These are phyloP conservation scores for Phaenicophaeus curvirostris DNA, from an alignment of 2,797 vertebrate species.

Conservation along the genomic window DNA sequence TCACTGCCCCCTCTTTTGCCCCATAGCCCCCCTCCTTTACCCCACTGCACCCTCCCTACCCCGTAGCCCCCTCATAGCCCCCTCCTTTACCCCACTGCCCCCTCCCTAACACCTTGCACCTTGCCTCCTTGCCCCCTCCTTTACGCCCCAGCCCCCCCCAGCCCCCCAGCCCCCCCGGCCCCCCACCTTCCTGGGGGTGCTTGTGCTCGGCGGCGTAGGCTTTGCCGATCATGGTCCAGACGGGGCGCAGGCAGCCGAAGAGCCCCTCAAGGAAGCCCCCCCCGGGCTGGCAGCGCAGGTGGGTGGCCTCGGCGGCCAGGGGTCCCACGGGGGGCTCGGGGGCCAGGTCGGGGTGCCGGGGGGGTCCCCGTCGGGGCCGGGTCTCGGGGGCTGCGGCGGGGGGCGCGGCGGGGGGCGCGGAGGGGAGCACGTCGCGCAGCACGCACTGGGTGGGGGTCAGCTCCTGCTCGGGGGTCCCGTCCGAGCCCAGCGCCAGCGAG, in stretches of 20 bases:
- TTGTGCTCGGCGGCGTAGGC: slow-evolving; percentile 95
- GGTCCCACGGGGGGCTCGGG: slow-evolving; percentile 74
- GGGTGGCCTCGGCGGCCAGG: slow-evolving; percentile 72
- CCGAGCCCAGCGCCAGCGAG: slow-evolving; percentile 79
- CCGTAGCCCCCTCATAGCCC: too few species aligned
- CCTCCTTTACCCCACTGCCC: too few species aligned
- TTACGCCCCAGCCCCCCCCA: background rate
- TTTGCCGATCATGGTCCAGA: slow-evolving; percentile 96
- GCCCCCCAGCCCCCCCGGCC: background rate
- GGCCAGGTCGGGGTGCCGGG: slow-evolving; percentile 40
- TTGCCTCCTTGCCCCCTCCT: too few species aligned
- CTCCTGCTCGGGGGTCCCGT: slow-evolving; percentile 91
- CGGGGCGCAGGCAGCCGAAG: slow-evolving; percentile 91
- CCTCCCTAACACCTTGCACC: background rate
- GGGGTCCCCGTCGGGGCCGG: background rate
- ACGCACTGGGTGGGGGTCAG: slow-evolving; percentile 95
- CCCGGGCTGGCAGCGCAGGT: slow-evolving; percentile 80
- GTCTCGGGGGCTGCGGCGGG: background rate
- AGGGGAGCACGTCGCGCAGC: slow-evolving; percentile 88
- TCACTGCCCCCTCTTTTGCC: background rate
- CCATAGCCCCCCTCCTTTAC: background rate
- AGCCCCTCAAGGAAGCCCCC: slow-evolving; percentile 92
- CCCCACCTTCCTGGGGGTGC: slow-evolving; percentile 87
- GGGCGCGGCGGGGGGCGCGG: slow-evolving; percentile 18
- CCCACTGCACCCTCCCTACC: too few species aligned